Percentiles rank a stretch among this genome's conserved stretches.
Conservation (phyloP, 2,888 invertebrate species). For the Scelioninae gen. 2 region DNA sequence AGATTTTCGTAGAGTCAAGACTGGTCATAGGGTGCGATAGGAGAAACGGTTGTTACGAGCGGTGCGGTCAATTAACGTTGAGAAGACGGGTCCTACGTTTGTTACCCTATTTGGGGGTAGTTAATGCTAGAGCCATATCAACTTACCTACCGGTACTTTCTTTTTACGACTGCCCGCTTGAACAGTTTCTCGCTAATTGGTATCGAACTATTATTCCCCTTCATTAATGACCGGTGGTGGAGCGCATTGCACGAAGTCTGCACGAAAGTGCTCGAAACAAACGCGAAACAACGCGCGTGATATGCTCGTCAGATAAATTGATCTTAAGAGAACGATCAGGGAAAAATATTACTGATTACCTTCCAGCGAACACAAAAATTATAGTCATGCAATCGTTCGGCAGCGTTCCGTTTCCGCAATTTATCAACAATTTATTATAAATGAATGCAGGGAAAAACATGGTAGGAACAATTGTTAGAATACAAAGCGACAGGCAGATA, state of each 20-base stretch:
- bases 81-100: slow-evolving; percentile 66
- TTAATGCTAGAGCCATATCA: slow-evolving; percentile 74
- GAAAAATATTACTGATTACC: slow-evolving; percentile 17
- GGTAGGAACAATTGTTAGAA: too few species aligned
- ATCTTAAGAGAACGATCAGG: slow-evolving; percentile 32
- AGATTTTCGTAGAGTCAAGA: slow-evolving; percentile 71
- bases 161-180: slow-evolving; percentile 72
- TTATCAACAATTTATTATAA: too few species aligned
- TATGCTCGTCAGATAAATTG: slow-evolving; percentile 30
- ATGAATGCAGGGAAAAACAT: too few species aligned
- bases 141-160: slow-evolving; percentile 74
- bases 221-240: slow-evolving; percentile 70
- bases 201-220: slow-evolving; percentile 75
- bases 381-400: too few species aligned
- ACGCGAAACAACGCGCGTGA: slow-evolving; percentile 41
- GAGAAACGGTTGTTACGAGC: slow-evolving; percentile 68
- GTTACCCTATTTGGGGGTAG: slow-evolving; percentile 69
- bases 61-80: slow-evolving; percentile 75
- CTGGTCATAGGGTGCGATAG: slow-evolving; percentile 59
- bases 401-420: too few species aligned
- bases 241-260: slow-evolving; percentile 57
- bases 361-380: too few species aligned
- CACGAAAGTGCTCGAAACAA: slow-evolving; percentile 49
- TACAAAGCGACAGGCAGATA: too few species aligned
- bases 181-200: slow-evolving; percentile 74